These are phyloP conservation scores for Telmatochromis sp. DNA, from an alignment of 2,113 vertebrate species.

Conservation along the genomic window DNA sequence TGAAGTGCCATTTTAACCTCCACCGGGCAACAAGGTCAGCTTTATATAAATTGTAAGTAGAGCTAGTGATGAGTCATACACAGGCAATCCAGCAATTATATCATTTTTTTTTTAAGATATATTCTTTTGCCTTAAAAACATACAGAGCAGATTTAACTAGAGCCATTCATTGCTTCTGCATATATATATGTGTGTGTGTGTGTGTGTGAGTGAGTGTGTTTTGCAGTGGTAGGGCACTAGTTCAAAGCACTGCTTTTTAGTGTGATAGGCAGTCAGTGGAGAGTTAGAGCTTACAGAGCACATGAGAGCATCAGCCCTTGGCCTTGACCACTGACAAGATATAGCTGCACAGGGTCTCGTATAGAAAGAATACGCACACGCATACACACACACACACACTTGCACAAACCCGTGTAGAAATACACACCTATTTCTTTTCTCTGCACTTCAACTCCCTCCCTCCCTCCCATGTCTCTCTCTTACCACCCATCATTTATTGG, in stretches of 20 bases:
- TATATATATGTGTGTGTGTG: not conserved
- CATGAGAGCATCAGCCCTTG: not conserved
- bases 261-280: constrained; percentile 4
- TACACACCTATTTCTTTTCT: not conserved
- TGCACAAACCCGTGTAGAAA: not conserved
- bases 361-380: not conserved
- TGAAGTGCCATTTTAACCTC: constrained; percentile 41
- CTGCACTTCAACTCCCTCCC: not conserved
- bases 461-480: not conserved
- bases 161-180: not conserved
- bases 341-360: constrained; percentile 3
- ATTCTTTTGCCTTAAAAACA: not conserved
- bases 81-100: not conserved
- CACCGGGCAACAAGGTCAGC: not conserved
- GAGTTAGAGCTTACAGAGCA: constrained; percentile 11
- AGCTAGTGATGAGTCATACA: constrained; percentile 17
- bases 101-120: not conserved
- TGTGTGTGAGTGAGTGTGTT: not conserved
- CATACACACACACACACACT: not conserved
- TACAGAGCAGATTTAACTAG: not conserved
- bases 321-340: constrained; percentile 46
- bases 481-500: constrained; percentile 60
- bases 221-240: not conserved
- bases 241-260: not conserved
- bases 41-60: not conserved